phyloP scores from a whole-genome alignment of 2,888 invertebrate species.

The Synergus umbraculus region DNA sequence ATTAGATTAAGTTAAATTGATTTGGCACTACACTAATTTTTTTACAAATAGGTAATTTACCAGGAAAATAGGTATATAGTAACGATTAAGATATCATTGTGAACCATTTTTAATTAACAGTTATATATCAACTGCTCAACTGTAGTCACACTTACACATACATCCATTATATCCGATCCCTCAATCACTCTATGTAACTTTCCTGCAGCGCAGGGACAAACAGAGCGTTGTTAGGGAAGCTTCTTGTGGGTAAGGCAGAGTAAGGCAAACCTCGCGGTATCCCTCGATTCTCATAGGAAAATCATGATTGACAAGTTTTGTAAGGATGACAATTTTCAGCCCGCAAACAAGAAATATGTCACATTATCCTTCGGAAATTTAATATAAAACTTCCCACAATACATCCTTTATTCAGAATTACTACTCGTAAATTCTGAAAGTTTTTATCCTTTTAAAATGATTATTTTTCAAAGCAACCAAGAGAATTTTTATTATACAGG shows the following conservation, averaged over 20 bases:
- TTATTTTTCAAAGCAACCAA: too few relatives aligned
- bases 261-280: neutral
- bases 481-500: too few relatives aligned
- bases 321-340: neutral
- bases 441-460: too few relatives aligned
- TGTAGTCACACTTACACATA: neutral
- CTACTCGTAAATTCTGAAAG: too few relatives aligned
- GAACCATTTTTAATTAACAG: neutral
- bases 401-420: neutral
- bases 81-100: neutral
- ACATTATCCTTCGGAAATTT: neutral
- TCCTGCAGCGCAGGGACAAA: neutral
- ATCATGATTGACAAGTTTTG: conserved; percentile 5
- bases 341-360: neutral
- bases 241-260: neutral
- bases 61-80: too few relatives aligned
- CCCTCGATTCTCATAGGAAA: neutral
- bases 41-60: too few relatives aligned
- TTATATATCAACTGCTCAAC: neutral
- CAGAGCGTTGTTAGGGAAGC: neutral
- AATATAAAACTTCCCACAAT: neutral
- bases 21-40: too few relatives aligned
- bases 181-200: conserved; percentile 14
- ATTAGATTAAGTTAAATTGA: too few relatives aligned
- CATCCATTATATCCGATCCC: neutral